Percentiles rank a stretch among this genome's conserved stretches.
phyloP scores from a whole-genome alignment of 2,888 invertebrate species.

The Agrochola litura region DNA sequence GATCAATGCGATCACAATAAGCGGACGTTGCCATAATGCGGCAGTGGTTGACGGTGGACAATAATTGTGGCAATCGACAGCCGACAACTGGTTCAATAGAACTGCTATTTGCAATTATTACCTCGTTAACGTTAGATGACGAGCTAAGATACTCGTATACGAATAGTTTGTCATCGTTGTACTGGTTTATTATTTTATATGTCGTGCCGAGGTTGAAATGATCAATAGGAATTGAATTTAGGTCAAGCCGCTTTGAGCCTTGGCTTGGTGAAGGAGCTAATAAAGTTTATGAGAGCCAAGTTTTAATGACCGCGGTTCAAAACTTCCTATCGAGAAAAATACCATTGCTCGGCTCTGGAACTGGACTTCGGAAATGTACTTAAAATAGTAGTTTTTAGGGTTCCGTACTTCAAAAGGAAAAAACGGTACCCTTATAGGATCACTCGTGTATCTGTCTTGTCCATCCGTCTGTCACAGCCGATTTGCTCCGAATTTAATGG shows the following conservation, averaged over 20 bases:
- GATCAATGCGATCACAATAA: conserved; percentile 84
- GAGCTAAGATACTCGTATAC: conserved; percentile 35
- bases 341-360: neutral
- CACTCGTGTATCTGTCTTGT: too few species aligned
- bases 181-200: conserved; percentile 41
- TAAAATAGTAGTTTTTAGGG: too few species aligned
- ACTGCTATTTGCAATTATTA: conserved; percentile 64
- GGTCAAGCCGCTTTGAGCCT: conserved; percentile 44
- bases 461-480: too few species aligned
- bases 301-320: conserved; percentile 47
- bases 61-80: conserved; percentile 80
- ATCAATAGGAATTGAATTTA: conserved; percentile 48
- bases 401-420: too few species aligned
- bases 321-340: conserved; percentile 23
- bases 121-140: conserved; percentile 54
- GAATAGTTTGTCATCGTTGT: conserved; percentile 51
- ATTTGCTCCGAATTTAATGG: too few species aligned
- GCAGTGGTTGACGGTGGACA: conserved; percentile 71
- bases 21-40: conserved; percentile 85
- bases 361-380: neutral
- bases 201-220: conserved; percentile 38
- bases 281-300: conserved; percentile 42
- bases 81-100: conserved; percentile 69
- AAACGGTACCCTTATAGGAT: too few species aligned
- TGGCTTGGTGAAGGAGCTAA: conserved; percentile 36